Base-by-base conservation (phyloP, 2,888 invertebrate species). In the Homarus gammarus region DNA sequence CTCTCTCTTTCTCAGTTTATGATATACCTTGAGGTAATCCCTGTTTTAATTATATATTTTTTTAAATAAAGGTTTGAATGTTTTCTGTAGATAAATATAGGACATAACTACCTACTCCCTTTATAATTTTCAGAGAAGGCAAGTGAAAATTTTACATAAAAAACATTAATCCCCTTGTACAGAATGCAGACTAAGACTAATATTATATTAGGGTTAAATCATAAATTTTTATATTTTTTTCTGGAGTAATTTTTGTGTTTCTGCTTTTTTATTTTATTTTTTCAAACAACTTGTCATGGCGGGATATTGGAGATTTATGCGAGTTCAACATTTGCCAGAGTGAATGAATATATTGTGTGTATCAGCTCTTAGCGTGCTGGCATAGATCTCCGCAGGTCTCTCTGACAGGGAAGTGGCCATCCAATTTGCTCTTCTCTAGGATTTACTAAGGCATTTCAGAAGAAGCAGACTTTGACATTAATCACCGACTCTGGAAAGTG, bases 11-110 rank as follows among this genome's bases (percentile, higher is more conserved):
- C n/a, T n/a, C n/a, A n/a, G n/a, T n/a, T 36, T 75, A 40, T 8
- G 8, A 18, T 2, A 22, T 36, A 5, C 38, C 38, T 36, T 75
- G 38, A 36, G 38, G 31, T 18, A 15, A 75, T 75, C 31, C 38
- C 10, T 40, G 22, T 75, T 77, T 2, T 77, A 77, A n/a, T 49
- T 49, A 77, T 77, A 77, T 49, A 77, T 77, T 22, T 75, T 38
- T 75, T 38, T 75, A 75, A 27, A 77, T 77, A 38, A 49, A 49
- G 10, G 49, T 77, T 36, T 22, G 31, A 6, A 22, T 36, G n/a
- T 0, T 15, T 36, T 73, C 2, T 22, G 38, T 31, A 70, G 22
- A 0, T 70, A 36, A 15, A 38, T 27, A 38, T 70, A 27, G 6
- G 33, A 38, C 15, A 70, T 70, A 22, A 56, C 56, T 56, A 56